Percentiles rank a stretch among this genome's conserved stretches.
These are phyloP conservation scores for Polypedilum vanderplanki DNA, from an alignment of 1,140 invertebrate genomes.

Conservation along the genomic window DNA sequence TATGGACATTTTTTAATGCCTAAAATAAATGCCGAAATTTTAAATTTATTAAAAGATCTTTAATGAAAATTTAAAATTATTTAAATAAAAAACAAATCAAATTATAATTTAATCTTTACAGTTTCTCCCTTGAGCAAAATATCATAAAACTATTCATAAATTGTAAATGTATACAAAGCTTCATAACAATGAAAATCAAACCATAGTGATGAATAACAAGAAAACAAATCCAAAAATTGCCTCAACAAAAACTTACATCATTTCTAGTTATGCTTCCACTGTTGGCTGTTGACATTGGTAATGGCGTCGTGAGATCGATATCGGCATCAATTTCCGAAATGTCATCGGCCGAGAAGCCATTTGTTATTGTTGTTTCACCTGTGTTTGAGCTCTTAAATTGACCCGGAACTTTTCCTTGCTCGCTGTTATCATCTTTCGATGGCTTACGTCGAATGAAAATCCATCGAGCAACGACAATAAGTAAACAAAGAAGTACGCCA, in stretches of 20 bases:
- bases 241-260: conserved; percentile 35
- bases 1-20: no score
- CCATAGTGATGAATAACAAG: no score
- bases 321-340: conserved; percentile 67
- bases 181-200: no score
- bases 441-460: conserved; percentile 53
- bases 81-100: no score
- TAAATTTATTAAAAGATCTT: no score
- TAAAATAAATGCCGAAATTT: no score
- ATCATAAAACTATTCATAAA: no score
- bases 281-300: conserved; percentile 43
- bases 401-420: conserved; percentile 28
- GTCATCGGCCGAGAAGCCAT: conserved; percentile 60
- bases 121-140: no score
- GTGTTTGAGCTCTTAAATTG: conserved; percentile 48
- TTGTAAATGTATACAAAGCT: no score
- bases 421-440: conserved; percentile 43
- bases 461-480: conserved; percentile 57
- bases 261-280: conserved; percentile 40
- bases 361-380: conserved; percentile 55
- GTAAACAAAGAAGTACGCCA: conserved; percentile 61
- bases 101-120: no score
- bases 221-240: no score
- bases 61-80: no score
- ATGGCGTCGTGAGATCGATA: conserved; percentile 56